phyloP scores from a whole-genome alignment of 2,113 vertebrate genomes.

The Excalfactoria chinensis region DNA sequence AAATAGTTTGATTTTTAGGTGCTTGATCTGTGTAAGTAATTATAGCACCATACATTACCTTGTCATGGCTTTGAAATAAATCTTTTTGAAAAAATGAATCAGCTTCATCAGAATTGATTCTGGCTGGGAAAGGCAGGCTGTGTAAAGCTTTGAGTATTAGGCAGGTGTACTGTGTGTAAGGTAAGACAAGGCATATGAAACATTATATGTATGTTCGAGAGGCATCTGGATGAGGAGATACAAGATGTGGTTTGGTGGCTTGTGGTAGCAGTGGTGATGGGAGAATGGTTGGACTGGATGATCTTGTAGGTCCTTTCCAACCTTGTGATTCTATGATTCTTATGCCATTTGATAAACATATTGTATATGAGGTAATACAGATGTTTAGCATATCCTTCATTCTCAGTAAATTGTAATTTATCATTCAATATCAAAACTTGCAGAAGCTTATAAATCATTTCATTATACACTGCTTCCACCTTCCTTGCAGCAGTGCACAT shows the following conservation, averaged over 20 bases:
- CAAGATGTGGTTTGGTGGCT: too few species aligned
- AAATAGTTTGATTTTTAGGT: background rate
- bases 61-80: conserved; percentile 19
- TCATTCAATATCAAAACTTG: background rate
- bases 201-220: background rate
- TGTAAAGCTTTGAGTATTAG: conserved; percentile 23
- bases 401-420: background rate
- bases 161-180: background rate
- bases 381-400: background rate
- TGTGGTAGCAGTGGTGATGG: too few species aligned
- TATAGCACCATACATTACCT: background rate
- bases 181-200: background rate
- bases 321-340: too few species aligned
- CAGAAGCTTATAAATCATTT: conserved; percentile 22
- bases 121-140: conserved; percentile 11
- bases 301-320: too few species aligned
- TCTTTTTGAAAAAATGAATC: background rate
- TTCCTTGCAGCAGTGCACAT: background rate
- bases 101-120: conserved; percentile 8
- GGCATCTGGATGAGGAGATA: too few species aligned
- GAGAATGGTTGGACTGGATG: too few species aligned
- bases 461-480: conserved; percentile 51
- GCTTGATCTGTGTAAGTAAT: background rate
- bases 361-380: background rate
- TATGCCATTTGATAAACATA: background rate